Percentiles rank a stretch among this genome's conserved stretches.
Evolutionary conservation across 2,888 invertebrate genomes (phyloP).

Genomic region (Meta bourneti): DNA sequence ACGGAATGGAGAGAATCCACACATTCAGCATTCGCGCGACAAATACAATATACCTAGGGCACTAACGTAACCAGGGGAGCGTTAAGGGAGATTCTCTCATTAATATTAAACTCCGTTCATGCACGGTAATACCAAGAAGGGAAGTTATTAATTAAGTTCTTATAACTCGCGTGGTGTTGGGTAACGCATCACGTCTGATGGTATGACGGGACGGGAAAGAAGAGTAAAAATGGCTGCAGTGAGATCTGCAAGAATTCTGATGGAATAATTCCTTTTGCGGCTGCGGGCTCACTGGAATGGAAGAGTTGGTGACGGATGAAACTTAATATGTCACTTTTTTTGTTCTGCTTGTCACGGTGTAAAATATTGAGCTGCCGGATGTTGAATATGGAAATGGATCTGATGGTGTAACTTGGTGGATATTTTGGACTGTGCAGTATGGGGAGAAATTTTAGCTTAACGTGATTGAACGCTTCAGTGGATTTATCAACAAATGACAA

Average conservation of each 20-base stretch:
- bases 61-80: slow-evolving; percentile 38
- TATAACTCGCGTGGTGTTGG: not conserved
- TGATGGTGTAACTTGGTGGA: too few relatives aligned
- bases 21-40: not conserved
- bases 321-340: slow-evolving; percentile 29
- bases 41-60: not conserved
- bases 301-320: slow-evolving; percentile 19
- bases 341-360: not conserved
- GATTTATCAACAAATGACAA: too few relatives aligned
- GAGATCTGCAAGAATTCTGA: slow-evolving; percentile 14
- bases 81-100: slow-evolving; percentile 50
- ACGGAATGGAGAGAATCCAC: not conserved
- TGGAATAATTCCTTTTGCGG: slow-evolving; percentile 31
- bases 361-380: not conserved
- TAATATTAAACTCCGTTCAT: slow-evolving; percentile 63
- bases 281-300: not conserved
- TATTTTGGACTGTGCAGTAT: too few relatives aligned
- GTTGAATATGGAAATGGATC: not conserved
- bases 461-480: too few relatives aligned
- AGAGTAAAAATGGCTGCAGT: slow-evolving; percentile 14
- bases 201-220: not conserved
- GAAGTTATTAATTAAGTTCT: slow-evolving; percentile 50
- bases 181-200: slow-evolving; percentile 4
- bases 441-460: too few relatives aligned
- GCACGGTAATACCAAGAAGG: slow-evolving; percentile 21